phyloP scores from a whole-genome alignment of 2,113 vertebrate genomes.

The Cyanoramphus novaezelandiae region DNA sequence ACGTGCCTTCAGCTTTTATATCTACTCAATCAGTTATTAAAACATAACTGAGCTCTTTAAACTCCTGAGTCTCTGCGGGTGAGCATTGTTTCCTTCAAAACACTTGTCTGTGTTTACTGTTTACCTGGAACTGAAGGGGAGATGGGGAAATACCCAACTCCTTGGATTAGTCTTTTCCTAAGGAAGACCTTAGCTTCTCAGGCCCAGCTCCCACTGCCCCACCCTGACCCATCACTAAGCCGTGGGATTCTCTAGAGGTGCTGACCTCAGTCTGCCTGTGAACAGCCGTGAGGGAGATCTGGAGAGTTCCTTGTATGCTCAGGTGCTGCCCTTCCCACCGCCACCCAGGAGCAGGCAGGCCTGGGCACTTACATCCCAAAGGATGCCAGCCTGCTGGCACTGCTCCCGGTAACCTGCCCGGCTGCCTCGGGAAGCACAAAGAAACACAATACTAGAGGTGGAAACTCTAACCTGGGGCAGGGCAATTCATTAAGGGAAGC shows the following conservation, averaged over 20 bases:
- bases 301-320: not conserved
- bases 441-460: accelerated
- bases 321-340: accelerated
- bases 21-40: not conserved
- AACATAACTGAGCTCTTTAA: not conserved
- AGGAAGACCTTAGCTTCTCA: not conserved
- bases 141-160: not conserved
- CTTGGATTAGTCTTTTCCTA: not conserved
- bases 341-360: not conserved
- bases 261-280: not conserved
- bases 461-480: not conserved
- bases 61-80: not conserved
- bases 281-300: accelerated
- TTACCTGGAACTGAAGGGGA: not conserved
- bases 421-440: accelerated
- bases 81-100: not conserved
- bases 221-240: not conserved
- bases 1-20: not conserved
- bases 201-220: not conserved
- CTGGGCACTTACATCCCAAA: accelerated
- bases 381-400: accelerated
- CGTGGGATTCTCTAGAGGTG: not conserved
- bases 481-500: not conserved
- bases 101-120: not conserved
- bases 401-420: accelerated